Base-by-base conservation (phyloP, 1,140 invertebrate species). In the Periplaneta americana region DNA sequence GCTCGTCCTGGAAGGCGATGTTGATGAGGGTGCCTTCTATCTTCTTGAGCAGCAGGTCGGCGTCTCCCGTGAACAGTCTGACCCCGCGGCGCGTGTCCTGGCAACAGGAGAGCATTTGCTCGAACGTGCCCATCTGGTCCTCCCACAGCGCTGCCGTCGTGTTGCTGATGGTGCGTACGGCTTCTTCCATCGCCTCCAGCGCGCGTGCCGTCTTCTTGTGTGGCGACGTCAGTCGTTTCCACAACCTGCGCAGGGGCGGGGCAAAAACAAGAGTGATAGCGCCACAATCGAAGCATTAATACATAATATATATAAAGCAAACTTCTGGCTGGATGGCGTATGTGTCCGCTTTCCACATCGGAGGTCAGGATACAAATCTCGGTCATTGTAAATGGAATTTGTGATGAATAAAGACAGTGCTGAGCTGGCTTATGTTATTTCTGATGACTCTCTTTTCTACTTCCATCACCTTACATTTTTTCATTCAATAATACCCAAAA, bases 131-230 rank as follows among this genome's bases (percentile, higher is more conserved):
- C 66, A 76, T 39, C 36, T 36, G 82, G 34, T 48, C 80, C 39
- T 74, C 78, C 81, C 32, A 80, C 37, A 78, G 36, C 31, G 82
- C 80, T n/a, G 82, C 78, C 17, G 82, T 80, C 2, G 33, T 28
- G 48, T 83, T 78, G 18, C 75, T 74, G 15, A 81, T 31, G 22
- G 79, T 35, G 10, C 74, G 39, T 22, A 81, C 33, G 2, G 82
- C 37, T 34, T 77, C 34, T 34, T 81, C 78, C 75, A 82, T 28
- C 9, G 78, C 75, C 79, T 83, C 82, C 34, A 82, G 34, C 22
- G 81, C 83, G 15, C 82, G 76, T 9, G 82, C 57, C 18, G 82
- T 78, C 33, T 78, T 81, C 75, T 83, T 83, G 32, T 48, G 57
- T 75, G 82, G 82, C 5, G 57, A 35, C 1, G 75, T 79, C 75